Evolutionary conservation across 2,888 invertebrate genomes (phyloP), one percentile per base, ranked within the genome.

Genomic region (Spialia ferax): DNA sequence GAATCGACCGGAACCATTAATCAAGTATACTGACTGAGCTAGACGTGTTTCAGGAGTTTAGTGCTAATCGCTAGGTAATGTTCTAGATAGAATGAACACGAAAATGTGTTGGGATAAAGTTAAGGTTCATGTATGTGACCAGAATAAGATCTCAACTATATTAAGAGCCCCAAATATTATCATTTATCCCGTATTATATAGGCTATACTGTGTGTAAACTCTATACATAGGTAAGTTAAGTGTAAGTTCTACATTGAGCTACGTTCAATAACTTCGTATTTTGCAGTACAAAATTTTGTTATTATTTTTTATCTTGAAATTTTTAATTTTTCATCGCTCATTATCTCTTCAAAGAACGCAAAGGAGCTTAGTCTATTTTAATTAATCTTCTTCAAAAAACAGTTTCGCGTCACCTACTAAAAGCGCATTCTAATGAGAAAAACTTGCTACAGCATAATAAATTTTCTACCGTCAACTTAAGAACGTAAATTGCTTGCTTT

Each of bases 321-420:
- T n/a, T n/a, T n/a, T n/a, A n/a, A n/a, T n/a, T n/a, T 13, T 38
- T 13, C 35, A 38, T 38, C 35, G 13, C 35, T 38, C 35, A 38
- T 56, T 56, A 56, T 56, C 56, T 56, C 32, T 20, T 32, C 60
- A 60, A 42, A 60, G 38, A 66, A 66, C 59, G 29, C 26, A 42
- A 23, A 29, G n/a, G 38, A 60, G 65, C 29, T 35, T 23, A 18
- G 15, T n/a, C 54, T 54, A 54, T n/a, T 23, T 26, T 66, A 59
- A 66, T 66, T 66, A 66, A 66, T 66, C 65, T 66, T 66, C 59
- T 60, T 66, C 61, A 61, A 66, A 66, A 66, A 79, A 80, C 75
- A 77, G 80, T 83, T 82, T 80, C 74, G 77, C 65, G 52, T 66
- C 57, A 52, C 57, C 59, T 54, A 59, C 65, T 59, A 66, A 66